Percentiles rank a stretch among this genome's conserved stretches.
Conservation (phyloP, 2,797 vertebrate genomes). For the Crypturellus tataupa region DNA sequence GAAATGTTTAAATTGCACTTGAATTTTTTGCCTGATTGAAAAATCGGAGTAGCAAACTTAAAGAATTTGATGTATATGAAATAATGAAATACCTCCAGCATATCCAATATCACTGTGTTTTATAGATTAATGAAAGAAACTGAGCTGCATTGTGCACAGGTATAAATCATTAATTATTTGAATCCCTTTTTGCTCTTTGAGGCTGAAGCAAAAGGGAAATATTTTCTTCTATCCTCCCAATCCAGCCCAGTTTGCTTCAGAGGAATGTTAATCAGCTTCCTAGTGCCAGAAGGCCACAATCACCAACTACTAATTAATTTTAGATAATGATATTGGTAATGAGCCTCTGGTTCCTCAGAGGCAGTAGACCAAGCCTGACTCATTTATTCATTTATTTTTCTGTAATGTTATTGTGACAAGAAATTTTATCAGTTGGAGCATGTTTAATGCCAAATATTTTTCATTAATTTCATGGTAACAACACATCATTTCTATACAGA, state of each 20-base stretch:
- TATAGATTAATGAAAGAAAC: conserved; percentile 4
- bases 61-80: background rate
- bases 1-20: conserved; percentile 46
- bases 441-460: conserved; percentile 37
- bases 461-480: background rate
- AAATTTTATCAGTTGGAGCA: background rate
- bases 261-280: conserved; percentile 64
- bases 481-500: background rate
- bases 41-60: too few species aligned
- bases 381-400: conserved; percentile 47
- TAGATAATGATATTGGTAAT: conserved; percentile 62
- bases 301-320: conserved; percentile 69
- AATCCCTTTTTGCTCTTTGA: conserved; percentile 13
- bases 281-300: conserved; percentile 59
- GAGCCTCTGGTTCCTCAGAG: conserved; percentile 31
- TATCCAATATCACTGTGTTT: background rate
- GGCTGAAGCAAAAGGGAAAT: background rate
- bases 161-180: conserved; percentile 43
- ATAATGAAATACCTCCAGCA: background rate
- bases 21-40: too few species aligned
- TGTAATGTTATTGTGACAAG: conserved; percentile 25
- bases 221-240: background rate
- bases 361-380: conserved; percentile 27
- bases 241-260: conserved; percentile 5
- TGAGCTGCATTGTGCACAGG: background rate